These are phyloP conservation scores for Daphoenositta chrysoptera DNA, from an alignment of 2,113 vertebrate genomes.

Conservation along the genomic window DNA sequence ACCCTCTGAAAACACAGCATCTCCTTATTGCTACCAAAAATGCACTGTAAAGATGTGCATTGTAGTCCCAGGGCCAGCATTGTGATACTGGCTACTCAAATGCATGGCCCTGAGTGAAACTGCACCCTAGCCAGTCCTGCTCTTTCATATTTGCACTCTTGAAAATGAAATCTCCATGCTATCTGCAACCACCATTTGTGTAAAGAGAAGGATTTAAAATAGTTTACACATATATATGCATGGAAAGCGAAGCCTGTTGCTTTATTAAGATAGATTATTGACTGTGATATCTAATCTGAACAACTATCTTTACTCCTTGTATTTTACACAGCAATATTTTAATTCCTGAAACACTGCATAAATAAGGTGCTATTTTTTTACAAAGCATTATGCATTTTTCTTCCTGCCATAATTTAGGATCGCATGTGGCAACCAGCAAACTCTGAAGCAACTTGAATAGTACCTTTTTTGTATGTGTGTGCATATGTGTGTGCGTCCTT, in stretches of 20 bases:
- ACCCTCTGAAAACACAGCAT: conserved; percentile 66
- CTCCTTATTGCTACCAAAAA: conserved; percentile 59
- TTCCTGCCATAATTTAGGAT: not conserved
- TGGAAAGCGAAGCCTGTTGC: not conserved
- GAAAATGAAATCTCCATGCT: not conserved
- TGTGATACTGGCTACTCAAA: not conserved
- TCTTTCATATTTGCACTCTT: not conserved
- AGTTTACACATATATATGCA: not conserved
- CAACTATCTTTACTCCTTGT: not conserved
- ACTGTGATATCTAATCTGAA: not conserved
- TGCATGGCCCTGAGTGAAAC: not conserved
- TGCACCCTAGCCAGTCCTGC: not conserved
- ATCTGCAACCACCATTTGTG: not conserved
- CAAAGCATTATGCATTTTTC: not conserved
- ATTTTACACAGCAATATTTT: not conserved
- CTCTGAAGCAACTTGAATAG: not conserved
- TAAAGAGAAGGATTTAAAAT: not conserved
- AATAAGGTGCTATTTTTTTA: not conserved
- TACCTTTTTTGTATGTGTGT: not conserved
- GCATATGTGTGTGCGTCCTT: not conserved
- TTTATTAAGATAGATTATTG: not conserved
- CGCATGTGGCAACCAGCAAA: not conserved
- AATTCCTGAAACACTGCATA: not conserved
- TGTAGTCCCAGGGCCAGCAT: not conserved
- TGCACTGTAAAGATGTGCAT: not conserved